Percentiles rank a stretch among this genome's conserved stretches.
Conservation (phyloP, 2,888 invertebrate genomes). For the Clistopyga incitator region DNA sequence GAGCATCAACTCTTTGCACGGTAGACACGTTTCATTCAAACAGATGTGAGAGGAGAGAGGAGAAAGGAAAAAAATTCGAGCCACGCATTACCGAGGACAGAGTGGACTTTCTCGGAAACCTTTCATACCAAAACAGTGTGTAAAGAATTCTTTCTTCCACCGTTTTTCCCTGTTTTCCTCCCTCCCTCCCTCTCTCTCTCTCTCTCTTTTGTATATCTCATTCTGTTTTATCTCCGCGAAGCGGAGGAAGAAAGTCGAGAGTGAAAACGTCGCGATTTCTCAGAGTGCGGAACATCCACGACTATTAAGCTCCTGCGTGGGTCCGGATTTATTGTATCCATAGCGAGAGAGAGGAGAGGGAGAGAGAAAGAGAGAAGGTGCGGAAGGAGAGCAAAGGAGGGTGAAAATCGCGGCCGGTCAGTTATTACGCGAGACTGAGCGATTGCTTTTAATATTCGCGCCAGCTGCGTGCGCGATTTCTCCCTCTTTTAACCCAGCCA, state of each 20-base stretch:
- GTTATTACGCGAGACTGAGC: constrained; percentile 80
- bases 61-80: constrained; percentile 9
- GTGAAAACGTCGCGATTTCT: constrained; percentile 50
- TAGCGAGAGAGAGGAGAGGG: background rate
- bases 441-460: constrained; percentile 82
- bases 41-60: background rate
- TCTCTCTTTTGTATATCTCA: background rate
- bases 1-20: constrained; percentile 41
- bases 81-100: background rate
- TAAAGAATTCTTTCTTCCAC: constrained; percentile 17
- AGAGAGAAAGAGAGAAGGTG: background rate
- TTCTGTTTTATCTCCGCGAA: background rate
- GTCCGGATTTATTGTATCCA: constrained; percentile 70
- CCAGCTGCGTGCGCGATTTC: constrained; percentile 75
- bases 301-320: constrained; percentile 60
- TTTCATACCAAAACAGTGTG: constrained; percentile 5
- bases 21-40: constrained; percentile 43
- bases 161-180: background rate
- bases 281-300: constrained; percentile 34
- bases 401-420: constrained; percentile 76
- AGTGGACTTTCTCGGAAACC: constrained; percentile 20
- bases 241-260: constrained; percentile 37
- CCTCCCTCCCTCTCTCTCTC: too few species aligned
- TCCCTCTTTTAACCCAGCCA: constrained; percentile 57
- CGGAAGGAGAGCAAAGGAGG: constrained; percentile 57